Base-by-base conservation (phyloP, 1,140 invertebrate species). In the Drosophila sulfurigaster region DNA sequence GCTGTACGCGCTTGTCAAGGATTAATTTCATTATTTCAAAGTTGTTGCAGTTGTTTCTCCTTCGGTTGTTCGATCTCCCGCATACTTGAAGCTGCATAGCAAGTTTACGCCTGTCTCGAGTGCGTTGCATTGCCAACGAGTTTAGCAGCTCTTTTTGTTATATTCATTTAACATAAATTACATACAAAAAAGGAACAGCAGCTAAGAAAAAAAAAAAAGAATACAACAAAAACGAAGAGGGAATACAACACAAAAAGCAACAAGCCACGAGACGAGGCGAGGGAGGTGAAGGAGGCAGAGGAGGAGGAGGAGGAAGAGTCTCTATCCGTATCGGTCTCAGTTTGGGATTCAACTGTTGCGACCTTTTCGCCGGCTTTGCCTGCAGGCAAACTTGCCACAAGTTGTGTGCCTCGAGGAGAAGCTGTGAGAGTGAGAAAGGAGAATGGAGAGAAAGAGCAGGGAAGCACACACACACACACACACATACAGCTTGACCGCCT, bases 1-100 rank as follows among this genome's bases (percentile, higher is more conserved):
- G 76, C 67, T 80, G 65, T 78, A 77, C 58, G 52, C 72, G 82
- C 89, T 81, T 91, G 91, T 92, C 91, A 91, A 89, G 91, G 91
- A 92, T 91, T 92, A 91, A 92, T 92, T 92, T 92, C 91, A 91
- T 92, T 92, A 92, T 85, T 90, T 90, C 68, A 78, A 82, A 77
- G 76, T 70, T 78, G 66, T 67, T 71, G 45, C 48, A 43, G 58
- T 70, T 66, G 45, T 52, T 69, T 59, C 51, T 70, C 60, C 43
- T 56, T 54, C 59, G 41, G 48, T 48, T 43, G 32, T 49, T 68
- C 82, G 81, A 76, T 89, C 85, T 89, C 85, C 86, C 85, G 85
- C 85, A 89, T 89, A 89, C 75, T 81, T 79, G 54, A 78, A 20
- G 59, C 67, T 75, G 86, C 74, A 58, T 73, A 80, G 86, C 86